Conservation (phyloP, 2,888 invertebrate genomes). For the Coelopa pilipes region DNA sequence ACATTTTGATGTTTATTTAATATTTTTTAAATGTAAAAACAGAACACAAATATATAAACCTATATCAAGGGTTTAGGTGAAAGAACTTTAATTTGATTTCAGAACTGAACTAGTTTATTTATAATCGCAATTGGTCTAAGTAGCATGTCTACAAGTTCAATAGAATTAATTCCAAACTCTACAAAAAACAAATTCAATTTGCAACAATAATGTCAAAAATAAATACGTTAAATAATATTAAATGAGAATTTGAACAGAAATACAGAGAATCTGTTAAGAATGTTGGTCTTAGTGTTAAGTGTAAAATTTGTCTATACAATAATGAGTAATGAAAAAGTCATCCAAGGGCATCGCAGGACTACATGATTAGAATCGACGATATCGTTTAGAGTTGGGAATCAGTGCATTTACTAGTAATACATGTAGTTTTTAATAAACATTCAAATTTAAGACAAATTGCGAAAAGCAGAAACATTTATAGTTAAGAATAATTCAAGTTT, state of each 20-base stretch:
- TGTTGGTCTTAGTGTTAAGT: conserved; percentile 8
- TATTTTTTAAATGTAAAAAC: conserved; percentile 20
- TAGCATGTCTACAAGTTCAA: conserved; percentile 3
- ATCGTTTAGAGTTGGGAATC: background rate
- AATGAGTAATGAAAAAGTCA: background rate
- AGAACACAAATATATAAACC: conserved; percentile 2
- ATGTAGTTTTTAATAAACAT: too few species aligned
- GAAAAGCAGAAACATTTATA: background rate
- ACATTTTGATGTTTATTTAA: conserved; percentile 1
- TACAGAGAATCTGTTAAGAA: background rate
- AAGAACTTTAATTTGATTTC: too few species aligned
- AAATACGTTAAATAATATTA: too few species aligned
- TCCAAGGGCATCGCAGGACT: conserved; percentile 8
- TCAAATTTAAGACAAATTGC: background rate
- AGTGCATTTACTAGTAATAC: too few species aligned
- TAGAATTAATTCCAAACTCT: background rate
- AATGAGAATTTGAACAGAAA: background rate
- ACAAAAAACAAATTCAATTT: background rate
- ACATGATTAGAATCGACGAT: background rate
- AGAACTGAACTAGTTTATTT: too few species aligned
- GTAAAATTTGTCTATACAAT: too few species aligned
- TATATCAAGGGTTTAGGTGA: too few species aligned
- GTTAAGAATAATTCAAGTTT: conserved; percentile 22
- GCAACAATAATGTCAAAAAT: too few species aligned
- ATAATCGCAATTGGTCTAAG: background rate